Base-by-base conservation (phyloP, 2,888 invertebrate genomes). In the Megamerina dolium region DNA sequence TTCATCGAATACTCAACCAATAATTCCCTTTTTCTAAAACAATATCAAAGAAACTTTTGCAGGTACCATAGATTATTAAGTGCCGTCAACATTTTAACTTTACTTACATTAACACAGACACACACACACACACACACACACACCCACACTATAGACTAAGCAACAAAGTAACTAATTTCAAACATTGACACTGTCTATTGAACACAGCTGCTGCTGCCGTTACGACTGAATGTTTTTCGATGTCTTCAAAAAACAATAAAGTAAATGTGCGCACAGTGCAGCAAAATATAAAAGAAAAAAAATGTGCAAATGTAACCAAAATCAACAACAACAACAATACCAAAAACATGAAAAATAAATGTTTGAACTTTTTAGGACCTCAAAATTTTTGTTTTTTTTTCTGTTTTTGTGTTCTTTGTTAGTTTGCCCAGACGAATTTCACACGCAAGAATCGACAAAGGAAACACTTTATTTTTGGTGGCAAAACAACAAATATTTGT, bases 391-490 rank as follows among this genome's bases (percentile, higher is more conserved):
- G n/a, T n/a, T n/a, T n/a, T n/a, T 23, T 23, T 10, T 9, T 23
- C 10, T 6, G 26, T 23, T 13, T 27, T 27, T 5, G 4, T 27
- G 10, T 5, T 27, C 13, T 27, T 27, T 3, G 10, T 27, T 27
- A n/a, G 10, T 27, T 17, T 16, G 13, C 30, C 41, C 35, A 42
- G 36, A 42, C 35, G 23, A 42, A 42, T 42, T 42, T 27, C 40
- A 26, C 34, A 40, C 41, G 35, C 35, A 42, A 35, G 41, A 42
- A 33, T 16, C 27, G 17, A 18, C 40, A 33, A 36, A 42, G 41
- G 41, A 42, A 42, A 36, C 36, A 31, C 41, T 36, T 42, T 21
- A 36, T 42, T 42, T n/a, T 30, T 42, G 41, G 20, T 14, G 40
- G 32, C 27, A 5, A 27, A 27, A n/a, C 10, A 27, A 27, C 10